Evolutionary conservation across 2,888 invertebrate species (phyloP).

Genomic region (Syrphus vitripennis): DNA sequence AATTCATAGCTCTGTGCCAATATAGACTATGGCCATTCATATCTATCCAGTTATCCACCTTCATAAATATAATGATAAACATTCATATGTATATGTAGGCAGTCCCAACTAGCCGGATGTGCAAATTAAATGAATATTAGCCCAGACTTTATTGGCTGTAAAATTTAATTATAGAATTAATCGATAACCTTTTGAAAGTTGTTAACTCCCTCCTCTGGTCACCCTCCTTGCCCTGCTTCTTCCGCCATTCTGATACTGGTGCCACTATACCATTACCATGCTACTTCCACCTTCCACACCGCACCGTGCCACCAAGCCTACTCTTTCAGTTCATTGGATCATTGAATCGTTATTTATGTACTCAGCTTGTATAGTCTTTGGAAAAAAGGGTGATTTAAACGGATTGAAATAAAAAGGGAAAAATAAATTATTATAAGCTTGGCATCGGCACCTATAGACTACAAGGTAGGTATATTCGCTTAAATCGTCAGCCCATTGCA

Average conservation of each 20-base stretch:
- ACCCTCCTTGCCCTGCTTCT: background rate
- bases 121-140: slow-evolving; percentile 56
- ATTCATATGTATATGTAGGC: no score
- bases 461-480: no score
- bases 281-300: background rate
- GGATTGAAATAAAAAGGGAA: slow-evolving; percentile 38
- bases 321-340: slow-evolving; percentile 52
- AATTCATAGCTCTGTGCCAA: background rate
- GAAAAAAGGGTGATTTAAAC: slow-evolving; percentile 57
- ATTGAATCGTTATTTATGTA: slow-evolving; percentile 63
- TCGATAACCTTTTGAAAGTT: slow-evolving; percentile 45
- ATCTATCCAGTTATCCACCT: background rate
- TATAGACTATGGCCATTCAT: background rate
- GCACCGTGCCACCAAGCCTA: background rate
- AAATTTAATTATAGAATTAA: slow-evolving; percentile 66
- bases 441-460: slow-evolving; percentile 1
- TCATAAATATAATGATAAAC: background rate
- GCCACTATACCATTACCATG: background rate
- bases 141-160: slow-evolving; percentile 55
- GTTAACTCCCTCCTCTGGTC: background rate
- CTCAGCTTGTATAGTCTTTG: slow-evolving; percentile 17
- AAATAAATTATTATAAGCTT: slow-evolving; percentile 34
- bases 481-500: background rate
- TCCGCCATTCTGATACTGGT: background rate
- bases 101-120: slow-evolving; percentile 22